phyloP scores from a whole-genome alignment of 2,113 vertebrate genomes.

The Hippopotamus amphibius region DNA sequence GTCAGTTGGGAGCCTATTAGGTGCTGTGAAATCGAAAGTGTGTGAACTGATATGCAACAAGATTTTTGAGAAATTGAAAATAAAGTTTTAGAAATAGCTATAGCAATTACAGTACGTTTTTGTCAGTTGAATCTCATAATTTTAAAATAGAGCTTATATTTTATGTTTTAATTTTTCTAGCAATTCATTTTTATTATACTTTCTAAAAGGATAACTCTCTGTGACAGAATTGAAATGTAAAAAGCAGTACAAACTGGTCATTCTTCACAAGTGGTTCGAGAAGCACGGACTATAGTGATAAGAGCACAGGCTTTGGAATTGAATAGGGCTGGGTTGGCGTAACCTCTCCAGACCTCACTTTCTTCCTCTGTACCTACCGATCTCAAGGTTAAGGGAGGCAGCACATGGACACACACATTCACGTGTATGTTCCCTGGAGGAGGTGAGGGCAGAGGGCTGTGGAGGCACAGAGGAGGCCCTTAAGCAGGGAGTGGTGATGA shows the following conservation, averaged over 20 bases:
- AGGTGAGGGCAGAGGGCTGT: neutral
- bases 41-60: neutral
- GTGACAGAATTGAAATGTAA: slow-evolving; percentile 31
- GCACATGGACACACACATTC: neutral
- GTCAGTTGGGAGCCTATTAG: neutral
- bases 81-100: neutral
- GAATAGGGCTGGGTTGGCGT: neutral
- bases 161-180: slow-evolving; percentile 49
- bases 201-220: slow-evolving; percentile 15
- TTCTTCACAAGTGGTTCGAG: neutral
- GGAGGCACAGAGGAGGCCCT: neutral
- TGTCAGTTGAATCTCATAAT: slow-evolving; percentile 6
- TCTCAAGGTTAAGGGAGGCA: neutral
- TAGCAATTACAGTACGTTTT: slow-evolving; percentile 18
- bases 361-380: neutral
- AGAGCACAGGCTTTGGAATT: neutral
- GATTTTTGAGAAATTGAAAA: neutral
- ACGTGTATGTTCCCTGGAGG: neutral
- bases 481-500: neutral
- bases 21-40: neutral
- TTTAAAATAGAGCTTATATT: neutral
- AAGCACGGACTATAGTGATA: neutral
- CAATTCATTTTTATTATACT: slow-evolving; percentile 32
- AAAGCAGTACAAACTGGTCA: neutral
- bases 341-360: neutral